Percentiles rank a stretch among this genome's conserved stretches.
phyloP scores from a whole-genome alignment of 1,140 invertebrate species.

The Adoxophyes honmai region DNA sequence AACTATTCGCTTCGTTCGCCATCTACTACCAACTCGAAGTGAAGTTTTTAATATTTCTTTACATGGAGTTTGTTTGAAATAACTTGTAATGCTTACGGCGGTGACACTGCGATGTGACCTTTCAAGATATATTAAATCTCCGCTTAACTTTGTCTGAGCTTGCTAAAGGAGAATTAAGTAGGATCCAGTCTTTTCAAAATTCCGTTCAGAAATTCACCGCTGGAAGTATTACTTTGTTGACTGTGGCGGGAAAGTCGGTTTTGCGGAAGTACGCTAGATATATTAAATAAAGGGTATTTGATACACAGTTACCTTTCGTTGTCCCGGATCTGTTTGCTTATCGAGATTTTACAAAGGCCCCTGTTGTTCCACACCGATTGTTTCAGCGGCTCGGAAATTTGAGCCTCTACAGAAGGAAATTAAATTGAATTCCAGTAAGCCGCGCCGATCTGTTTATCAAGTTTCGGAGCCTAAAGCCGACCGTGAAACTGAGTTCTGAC shows the following conservation, averaged over 20 bases:
- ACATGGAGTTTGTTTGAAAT: slow-evolving; percentile 1
- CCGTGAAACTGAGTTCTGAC: slow-evolving; percentile 3
- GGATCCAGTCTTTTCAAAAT: not conserved
- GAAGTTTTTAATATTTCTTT: not conserved
- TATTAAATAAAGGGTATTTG: slow-evolving; percentile 34
- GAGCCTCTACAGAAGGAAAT: not conserved
- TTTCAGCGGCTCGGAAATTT: slow-evolving; percentile 7
- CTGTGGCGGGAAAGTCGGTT: not conserved
- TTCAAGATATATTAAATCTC: too few species aligned
- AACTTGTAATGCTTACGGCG: not conserved
- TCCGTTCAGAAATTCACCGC: slow-evolving; percentile 3
- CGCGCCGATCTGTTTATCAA: slow-evolving; percentile 11
- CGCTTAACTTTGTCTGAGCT: not conserved
- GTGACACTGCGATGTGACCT: not conserved
- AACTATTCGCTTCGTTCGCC: not conserved
- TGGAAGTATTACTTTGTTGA: not conserved
- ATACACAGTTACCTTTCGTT: slow-evolving; percentile 34
- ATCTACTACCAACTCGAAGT: not conserved
- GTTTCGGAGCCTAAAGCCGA: not conserved
- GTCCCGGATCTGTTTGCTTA: slow-evolving; percentile 28
- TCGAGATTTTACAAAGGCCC: slow-evolving; percentile 29
- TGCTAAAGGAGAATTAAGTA: not conserved
- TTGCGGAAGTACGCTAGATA: slow-evolving; percentile 26
- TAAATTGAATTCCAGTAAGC: slow-evolving; percentile 10
- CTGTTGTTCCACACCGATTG: not conserved